Conservation (phyloP, 1,140 invertebrate genomes). For the Drosophila triauraria region DNA sequence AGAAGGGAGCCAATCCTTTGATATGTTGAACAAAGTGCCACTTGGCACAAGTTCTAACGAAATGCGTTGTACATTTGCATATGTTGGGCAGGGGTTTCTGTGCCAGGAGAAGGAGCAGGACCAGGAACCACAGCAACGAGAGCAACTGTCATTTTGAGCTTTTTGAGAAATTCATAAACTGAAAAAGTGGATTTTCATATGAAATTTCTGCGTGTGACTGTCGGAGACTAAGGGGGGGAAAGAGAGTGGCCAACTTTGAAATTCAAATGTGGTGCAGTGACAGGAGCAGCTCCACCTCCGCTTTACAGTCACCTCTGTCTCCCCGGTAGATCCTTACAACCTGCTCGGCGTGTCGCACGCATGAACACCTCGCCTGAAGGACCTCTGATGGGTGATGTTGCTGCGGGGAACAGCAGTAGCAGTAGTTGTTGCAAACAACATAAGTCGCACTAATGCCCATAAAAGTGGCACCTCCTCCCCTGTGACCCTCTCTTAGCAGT, state of each 20-base stretch:
- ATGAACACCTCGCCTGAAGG: constrained; percentile 74
- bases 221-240: neutral
- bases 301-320: neutral
- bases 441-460: constrained; percentile 82
- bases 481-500: no score
- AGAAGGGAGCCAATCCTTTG: constrained; percentile 63
- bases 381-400: constrained; percentile 34
- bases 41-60: constrained; percentile 73
- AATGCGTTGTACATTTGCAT: constrained; percentile 73
- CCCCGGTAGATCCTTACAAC: constrained; percentile 12
- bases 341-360: constrained; percentile 77
- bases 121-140: constrained; percentile 34
- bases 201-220: constrained; percentile 75
- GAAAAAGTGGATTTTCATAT: constrained; percentile 83
- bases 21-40: constrained; percentile 79
- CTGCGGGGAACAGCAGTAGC: constrained; percentile 27
- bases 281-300: constrained; percentile 36
- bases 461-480: constrained; percentile 67
- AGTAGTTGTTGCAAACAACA: constrained; percentile 64
- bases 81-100: constrained; percentile 22
- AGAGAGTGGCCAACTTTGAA: constrained; percentile 59
- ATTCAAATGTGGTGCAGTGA: constrained; percentile 77
- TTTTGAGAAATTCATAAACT: constrained; percentile 84
- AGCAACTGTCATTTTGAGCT: constrained; percentile 76
- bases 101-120: neutral